Evolutionary conservation across 1,140 invertebrate genomes (phyloP).

Genomic region (Goniozus legneri): DNA sequence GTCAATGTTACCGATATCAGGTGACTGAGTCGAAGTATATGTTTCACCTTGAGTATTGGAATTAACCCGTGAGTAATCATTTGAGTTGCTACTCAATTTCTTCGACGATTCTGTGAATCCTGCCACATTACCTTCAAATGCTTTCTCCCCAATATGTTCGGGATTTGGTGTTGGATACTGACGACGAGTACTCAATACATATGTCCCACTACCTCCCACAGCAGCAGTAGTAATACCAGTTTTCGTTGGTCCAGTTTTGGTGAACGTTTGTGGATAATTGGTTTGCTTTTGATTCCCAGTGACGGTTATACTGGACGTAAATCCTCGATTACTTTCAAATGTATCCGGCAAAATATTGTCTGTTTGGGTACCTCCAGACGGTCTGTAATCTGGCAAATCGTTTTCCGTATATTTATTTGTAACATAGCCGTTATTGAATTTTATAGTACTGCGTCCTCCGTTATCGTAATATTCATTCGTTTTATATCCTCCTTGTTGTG

Average conservation of each 20-base stretch:
- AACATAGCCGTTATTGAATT: conserved; percentile 33
- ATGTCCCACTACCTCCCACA: conserved; percentile 43
- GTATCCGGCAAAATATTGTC: conserved; percentile 13
- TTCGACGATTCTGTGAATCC: conserved; percentile 22
- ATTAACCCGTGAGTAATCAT: not conserved
- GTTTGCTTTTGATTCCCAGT: not conserved
- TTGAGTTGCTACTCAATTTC: not conserved
- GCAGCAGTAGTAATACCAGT: conserved; percentile 47
- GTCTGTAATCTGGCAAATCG: conserved; percentile 24
- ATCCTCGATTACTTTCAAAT: no score
- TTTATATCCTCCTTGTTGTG: conserved; percentile 23
- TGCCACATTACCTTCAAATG: conserved; percentile 34
- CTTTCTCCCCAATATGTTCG: conserved; percentile 41
- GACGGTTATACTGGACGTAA: no score
- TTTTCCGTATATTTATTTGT: conserved; percentile 33
- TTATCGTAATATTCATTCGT: conserved; percentile 39
- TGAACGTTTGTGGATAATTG: conserved; percentile 13
- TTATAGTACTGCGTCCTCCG: conserved; percentile 33
- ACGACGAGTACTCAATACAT: conserved; percentile 29
- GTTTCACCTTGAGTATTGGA: not conserved
- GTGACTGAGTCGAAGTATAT: not conserved
- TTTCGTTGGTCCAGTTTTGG: conserved; percentile 46
- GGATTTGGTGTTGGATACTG: conserved; percentile 25
- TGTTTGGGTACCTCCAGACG: conserved; percentile 8
- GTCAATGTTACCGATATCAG: conserved; percentile 4